phyloP scores from a whole-genome alignment of 2,888 invertebrate genomes.

The Noctua comes region DNA sequence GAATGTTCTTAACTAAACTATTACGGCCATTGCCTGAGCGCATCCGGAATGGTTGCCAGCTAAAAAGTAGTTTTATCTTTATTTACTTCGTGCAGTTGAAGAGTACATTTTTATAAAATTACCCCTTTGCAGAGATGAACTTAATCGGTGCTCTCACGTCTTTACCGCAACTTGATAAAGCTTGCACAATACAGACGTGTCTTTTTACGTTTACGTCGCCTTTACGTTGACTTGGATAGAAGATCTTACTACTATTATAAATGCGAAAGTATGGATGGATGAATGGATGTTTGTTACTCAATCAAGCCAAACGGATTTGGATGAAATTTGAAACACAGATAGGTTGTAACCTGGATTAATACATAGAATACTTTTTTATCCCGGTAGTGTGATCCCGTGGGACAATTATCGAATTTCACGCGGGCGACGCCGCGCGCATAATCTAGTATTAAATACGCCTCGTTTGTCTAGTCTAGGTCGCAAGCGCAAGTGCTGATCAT shows the following conservation, averaged over 20 bases:
- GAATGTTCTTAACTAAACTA: constrained; percentile 80
- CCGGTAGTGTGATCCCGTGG: too few species aligned
- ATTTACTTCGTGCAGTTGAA: constrained; percentile 35
- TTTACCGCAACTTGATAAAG: background rate
- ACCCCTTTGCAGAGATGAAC: background rate
- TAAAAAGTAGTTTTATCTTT: constrained; percentile 57
- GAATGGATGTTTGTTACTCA: too few species aligned
- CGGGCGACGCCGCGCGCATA: too few species aligned
- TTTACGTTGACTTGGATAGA: background rate
- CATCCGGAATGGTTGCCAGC: constrained; percentile 67
- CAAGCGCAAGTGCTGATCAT: background rate
- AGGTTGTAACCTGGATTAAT: too few species aligned
- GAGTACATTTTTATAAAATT: constrained; percentile 26
- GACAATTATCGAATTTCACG: too few species aligned
- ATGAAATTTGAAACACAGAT: too few species aligned
- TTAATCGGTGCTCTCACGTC: background rate
- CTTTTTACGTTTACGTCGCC: background rate
- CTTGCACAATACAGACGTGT: background rate
- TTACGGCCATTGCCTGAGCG: constrained; percentile 68
- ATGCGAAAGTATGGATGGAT: too few species aligned
- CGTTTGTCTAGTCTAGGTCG: background rate
- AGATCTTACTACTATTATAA: too few species aligned
- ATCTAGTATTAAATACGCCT: background rate
- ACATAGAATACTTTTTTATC: too few species aligned
- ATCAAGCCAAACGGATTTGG: too few species aligned